phyloP scores from a whole-genome alignment of 2,797 vertebrate species.

The Phylloscopus collybita region DNA sequence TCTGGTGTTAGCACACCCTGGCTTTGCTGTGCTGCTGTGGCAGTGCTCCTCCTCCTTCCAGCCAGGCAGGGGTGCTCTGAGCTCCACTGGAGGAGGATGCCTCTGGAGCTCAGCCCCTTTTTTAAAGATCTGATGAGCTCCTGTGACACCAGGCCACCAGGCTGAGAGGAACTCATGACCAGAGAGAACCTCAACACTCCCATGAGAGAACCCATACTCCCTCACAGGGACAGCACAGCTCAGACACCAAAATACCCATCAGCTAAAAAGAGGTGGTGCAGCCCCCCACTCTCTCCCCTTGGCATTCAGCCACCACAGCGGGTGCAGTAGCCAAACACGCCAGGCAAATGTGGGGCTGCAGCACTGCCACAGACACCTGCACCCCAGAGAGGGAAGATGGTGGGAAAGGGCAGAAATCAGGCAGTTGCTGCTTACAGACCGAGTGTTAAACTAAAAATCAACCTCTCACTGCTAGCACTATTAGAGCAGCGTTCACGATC shows the following conservation, averaged over 20 bases:
- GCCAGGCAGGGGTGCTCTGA: not conserved
- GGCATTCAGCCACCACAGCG: rapidly evolving
- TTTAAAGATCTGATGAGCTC: not conserved
- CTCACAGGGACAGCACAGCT: not conserved
- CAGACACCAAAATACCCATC: not conserved
- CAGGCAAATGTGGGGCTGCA: not conserved
- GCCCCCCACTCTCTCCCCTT: rapidly evolving
- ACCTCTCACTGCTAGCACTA: not conserved
- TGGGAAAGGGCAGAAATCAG: slow-evolving; percentile 13
- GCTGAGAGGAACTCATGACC: too few relatives aligned
- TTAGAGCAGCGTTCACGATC: not conserved
- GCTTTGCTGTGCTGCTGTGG: not conserved
- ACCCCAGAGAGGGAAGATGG: not conserved
- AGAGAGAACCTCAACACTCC: not conserved
- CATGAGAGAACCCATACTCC: not conserved
- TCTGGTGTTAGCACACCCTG: too few relatives aligned
- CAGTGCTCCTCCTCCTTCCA: not conserved
- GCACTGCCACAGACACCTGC: not conserved
- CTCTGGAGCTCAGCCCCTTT: not conserved
- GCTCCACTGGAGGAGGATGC: rapidly evolving
- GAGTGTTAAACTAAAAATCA: slow-evolving; percentile 27
- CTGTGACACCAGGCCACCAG: not conserved
- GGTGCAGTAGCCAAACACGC: rapidly evolving
- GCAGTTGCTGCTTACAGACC: not conserved
- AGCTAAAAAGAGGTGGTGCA: rapidly evolving